Base-by-base conservation (phyloP, 92 coral and sea anemone genomes). In the Actinostola sp. region DNA sequence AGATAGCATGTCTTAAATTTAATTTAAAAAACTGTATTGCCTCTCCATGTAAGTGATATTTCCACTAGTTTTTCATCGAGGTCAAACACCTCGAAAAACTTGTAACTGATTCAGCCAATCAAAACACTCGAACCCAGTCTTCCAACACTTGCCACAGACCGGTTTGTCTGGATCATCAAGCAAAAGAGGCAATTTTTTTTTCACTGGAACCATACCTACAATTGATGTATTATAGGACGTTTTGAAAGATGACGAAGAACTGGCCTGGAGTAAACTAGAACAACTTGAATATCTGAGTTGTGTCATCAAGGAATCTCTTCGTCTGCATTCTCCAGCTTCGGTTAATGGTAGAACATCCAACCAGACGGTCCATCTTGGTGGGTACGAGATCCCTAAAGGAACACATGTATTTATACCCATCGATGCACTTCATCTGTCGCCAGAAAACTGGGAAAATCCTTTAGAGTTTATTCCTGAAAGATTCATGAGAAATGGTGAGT, bases 291-390 rank as follows among this genome's bases (percentile, higher is more conserved):
- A 73, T 76, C 63, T 88, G 42, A 72, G 55, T 23, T 53, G 72
- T 68, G 83, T 84, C 10, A 53, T 73, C 44, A 68, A 68, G 20
- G 96, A 90, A 61, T 73, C 89, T 1, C 45, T 90, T 59, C 92
- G 96, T 43, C 68, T 87, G 11, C 92, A 80, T 39, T 61, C 92
- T 8, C 96, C 96, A 8, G 89, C 75, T 16, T 12, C 69, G 35
- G 14, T 83, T n/a, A 44, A 76, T 15, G 48, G 72, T 43, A 85
- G 96, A 9, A 71, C 54, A 17, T 66, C 87, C 1, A 64, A 74
- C 41, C 48, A 73, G 61, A 85, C 81, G 54, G 83, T 69, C 29
- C 66, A 35, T 20, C 42, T 90, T 23, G 92, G 78, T 29, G 89
- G 89, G 21, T 87, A 82, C 59, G 35, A 54, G 28, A 62, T 90